These are phyloP conservation scores for Euspilapteryx auroguttella DNA, from an alignment of 2,888 invertebrate species.

Conservation along the genomic window DNA sequence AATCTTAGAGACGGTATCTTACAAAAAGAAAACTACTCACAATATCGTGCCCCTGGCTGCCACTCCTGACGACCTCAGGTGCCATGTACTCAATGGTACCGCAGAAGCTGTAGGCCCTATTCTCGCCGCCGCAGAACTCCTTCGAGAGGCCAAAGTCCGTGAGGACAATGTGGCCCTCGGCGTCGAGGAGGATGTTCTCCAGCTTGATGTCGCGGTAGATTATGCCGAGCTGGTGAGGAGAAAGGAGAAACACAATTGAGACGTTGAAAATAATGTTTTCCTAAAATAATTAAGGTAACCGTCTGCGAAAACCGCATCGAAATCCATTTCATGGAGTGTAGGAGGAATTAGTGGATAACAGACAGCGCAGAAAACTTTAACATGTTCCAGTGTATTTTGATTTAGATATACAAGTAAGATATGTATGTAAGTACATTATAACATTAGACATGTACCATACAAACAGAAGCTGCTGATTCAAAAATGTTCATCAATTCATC, in stretches of 20 bases:
- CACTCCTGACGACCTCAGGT: slow-evolving; percentile 81
- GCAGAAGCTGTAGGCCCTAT: slow-evolving; percentile 94
- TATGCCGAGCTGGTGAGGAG: slow-evolving; percentile 81
- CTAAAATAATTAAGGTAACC: background rate
- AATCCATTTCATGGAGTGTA: too few species aligned
- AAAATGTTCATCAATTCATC: too few species aligned
- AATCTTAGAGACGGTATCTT: too few species aligned
- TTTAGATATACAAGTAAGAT: too few species aligned
- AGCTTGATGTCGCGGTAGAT: slow-evolving; percentile 98
- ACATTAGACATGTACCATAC: too few species aligned
- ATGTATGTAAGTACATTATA: too few species aligned
- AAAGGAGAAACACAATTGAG: too few species aligned
- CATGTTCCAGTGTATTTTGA: too few species aligned
- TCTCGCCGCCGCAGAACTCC: slow-evolving; percentile 77
- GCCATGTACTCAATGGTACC: slow-evolving; percentile 99
- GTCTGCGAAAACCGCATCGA: background rate
- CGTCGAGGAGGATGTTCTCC: slow-evolving; percentile 94
- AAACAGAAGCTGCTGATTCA: too few species aligned
- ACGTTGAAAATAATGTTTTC: background rate
- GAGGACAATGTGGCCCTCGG: slow-evolving; percentile 91
- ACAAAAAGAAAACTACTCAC: slow-evolving; percentile 76
- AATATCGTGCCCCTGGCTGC: slow-evolving; percentile 90
- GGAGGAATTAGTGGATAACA: too few species aligned
- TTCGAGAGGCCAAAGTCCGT: slow-evolving; percentile 98
- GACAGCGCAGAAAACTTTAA: too few species aligned